Conservation (phyloP, 2,888 invertebrate genomes). For the Orthonychiurus folsomi region DNA sequence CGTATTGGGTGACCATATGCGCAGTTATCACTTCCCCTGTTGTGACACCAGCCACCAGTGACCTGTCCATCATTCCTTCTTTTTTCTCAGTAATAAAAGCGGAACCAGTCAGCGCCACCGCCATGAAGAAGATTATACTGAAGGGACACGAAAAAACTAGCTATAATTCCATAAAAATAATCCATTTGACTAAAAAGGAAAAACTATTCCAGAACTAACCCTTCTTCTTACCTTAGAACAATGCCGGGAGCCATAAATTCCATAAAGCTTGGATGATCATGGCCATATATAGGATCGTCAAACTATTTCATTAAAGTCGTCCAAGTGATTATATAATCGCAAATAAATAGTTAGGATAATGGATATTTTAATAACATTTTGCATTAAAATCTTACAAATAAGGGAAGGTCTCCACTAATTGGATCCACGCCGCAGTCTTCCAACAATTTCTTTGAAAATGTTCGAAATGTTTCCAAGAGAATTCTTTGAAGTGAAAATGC, state of each 20-base stretch:
- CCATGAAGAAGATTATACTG: constrained; percentile 92
- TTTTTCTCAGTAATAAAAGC: constrained; percentile 82
- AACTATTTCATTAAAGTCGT: too few species aligned
- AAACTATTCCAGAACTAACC: background rate
- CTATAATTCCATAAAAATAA: constrained; percentile 2
- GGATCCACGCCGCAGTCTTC: constrained; percentile 54
- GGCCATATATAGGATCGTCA: constrained; percentile 78
- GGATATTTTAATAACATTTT: background rate
- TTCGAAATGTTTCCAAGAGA: constrained; percentile 73
- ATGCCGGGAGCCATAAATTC: constrained; percentile 95
- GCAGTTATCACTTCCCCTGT: constrained; percentile 86
- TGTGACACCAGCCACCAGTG: constrained; percentile 86
- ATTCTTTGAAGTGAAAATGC: constrained; percentile 78
- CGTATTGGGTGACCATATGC: constrained; percentile 87
- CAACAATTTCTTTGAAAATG: constrained; percentile 67
- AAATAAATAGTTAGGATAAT: constrained; percentile 42
- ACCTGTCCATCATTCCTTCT: constrained; percentile 82
- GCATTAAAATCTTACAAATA: constrained; percentile 22
- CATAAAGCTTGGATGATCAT: constrained; percentile 81
- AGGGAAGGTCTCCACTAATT: constrained; percentile 31
- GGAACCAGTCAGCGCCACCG: constrained; percentile 86
- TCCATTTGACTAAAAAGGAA: too few species aligned
- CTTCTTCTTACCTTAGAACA: constrained; percentile 68
- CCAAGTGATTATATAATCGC: too few species aligned
- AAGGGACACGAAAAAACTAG: constrained; percentile 39